phyloP scores from a whole-genome alignment of 2,797 vertebrate genomes.

The Phoeniculus purpureus region DNA sequence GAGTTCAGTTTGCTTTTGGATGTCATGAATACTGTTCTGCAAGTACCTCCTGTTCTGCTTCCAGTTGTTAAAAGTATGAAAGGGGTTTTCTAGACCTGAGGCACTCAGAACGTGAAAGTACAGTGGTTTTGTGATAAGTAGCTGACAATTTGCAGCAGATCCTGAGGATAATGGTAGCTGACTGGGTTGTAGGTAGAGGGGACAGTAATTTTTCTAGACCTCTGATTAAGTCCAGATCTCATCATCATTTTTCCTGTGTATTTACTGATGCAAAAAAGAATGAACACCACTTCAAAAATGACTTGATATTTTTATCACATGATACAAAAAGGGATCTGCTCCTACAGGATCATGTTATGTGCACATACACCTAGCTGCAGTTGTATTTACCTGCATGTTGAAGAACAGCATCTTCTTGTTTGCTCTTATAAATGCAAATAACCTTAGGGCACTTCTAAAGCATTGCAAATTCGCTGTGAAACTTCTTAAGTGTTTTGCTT shows the following conservation, averaged over 20 bases:
- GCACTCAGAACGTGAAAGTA: neutral
- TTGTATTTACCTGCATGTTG: conserved; percentile 35
- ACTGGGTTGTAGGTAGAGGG: neutral
- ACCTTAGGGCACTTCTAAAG: neutral
- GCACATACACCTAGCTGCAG: neutral
- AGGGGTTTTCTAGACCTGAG: neutral
- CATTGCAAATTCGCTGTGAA: conserved; percentile 11
- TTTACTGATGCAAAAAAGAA: neutral
- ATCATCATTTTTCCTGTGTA: neutral
- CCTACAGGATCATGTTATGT: neutral
- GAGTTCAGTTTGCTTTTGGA: neutral
- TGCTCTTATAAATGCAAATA: neutral
- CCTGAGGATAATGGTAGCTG: neutral
- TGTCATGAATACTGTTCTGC: neutral
- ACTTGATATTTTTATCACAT: neutral
- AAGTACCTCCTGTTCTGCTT: neutral
- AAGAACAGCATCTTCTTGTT: conserved; percentile 22
- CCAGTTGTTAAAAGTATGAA: neutral
- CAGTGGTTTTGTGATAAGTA: neutral
- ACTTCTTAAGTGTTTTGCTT: conserved; percentile 15
- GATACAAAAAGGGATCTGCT: neutral
- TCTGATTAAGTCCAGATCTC: neutral
- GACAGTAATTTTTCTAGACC: neutral
- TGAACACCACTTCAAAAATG: neutral
- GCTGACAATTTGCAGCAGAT: neutral